Conservation (phyloP, 2,888 invertebrate genomes). For the Polia nebulosa region DNA sequence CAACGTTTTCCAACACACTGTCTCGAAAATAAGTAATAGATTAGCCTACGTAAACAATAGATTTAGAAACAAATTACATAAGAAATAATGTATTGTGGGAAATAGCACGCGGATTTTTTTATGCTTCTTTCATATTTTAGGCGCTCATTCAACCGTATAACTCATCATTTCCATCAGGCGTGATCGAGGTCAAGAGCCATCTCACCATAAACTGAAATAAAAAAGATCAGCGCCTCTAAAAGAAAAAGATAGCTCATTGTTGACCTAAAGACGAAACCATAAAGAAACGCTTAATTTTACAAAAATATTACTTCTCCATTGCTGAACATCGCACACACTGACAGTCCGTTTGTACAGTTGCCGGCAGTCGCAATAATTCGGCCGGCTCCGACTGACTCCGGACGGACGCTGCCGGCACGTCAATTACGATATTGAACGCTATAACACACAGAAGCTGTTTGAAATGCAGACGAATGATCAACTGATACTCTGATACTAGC, state of each 20-base stretch:
- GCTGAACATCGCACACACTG: constrained; percentile 19
- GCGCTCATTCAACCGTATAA: not conserved
- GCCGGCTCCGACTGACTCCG: constrained; percentile 14
- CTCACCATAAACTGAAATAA: not conserved
- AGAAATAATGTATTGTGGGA: too few species aligned
- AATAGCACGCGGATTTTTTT: too few species aligned
- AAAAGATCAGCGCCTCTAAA: not conserved
- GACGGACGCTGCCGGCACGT: constrained; percentile 48
- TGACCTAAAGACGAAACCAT: not conserved
- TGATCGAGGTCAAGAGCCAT: not conserved
- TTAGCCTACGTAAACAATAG: too few species aligned
- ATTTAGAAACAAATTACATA: too few species aligned
- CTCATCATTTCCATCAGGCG: not conserved
- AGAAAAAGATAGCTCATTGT: not conserved
- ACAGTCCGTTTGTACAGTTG: constrained; percentile 38
- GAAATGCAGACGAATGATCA: constrained; percentile 57
- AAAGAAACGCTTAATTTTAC: not conserved
- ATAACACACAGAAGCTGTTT: constrained; percentile 46
- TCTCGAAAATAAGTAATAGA: too few species aligned
- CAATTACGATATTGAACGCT: constrained; percentile 64
- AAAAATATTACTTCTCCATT: constrained; percentile 6
- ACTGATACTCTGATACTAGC: constrained; percentile 37
- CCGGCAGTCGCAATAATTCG: constrained; percentile 55
- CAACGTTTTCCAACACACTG: too few species aligned
- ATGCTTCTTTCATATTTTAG: too few species aligned